A percentile compares a stretch with the other conserved stretches of the same genome.
phyloP scores from a whole-genome alignment of 2,888 invertebrate genomes.

The Pandemis heparana region DNA sequence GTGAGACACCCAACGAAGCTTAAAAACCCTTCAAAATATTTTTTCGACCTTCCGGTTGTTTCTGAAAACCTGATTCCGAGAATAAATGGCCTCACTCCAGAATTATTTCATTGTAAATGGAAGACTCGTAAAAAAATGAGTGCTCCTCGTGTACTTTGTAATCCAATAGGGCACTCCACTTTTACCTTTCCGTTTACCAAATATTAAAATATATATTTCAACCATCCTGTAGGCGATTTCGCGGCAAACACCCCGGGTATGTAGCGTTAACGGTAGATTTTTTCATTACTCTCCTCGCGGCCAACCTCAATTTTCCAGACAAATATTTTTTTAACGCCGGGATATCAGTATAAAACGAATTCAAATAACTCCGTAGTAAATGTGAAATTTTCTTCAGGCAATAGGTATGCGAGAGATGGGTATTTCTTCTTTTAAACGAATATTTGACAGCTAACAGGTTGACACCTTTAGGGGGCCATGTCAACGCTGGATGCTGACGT shows the following conservation, averaged over 20 bases:
- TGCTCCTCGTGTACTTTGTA: conserved; percentile 6
- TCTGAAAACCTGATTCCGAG: background rate
- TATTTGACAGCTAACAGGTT: conserved; percentile 61
- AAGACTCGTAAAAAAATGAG: conserved; percentile 19
- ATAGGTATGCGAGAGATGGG: conserved; percentile 41
- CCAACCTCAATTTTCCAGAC: conserved; percentile 62
- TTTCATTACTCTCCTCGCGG: conserved; percentile 63
- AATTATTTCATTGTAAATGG: conserved; percentile 19
- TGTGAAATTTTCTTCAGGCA: conserved; percentile 51
- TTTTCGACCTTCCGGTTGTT: background rate
- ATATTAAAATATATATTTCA: conserved; percentile 20
- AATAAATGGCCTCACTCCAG: background rate
- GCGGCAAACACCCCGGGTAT: conserved; percentile 19
- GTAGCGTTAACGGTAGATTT: conserved; percentile 53
- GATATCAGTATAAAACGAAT: conserved; percentile 54
- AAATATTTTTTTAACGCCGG: conserved; percentile 58
- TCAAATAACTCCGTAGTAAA: conserved; percentile 52
- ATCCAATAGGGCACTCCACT: conserved; percentile 20
- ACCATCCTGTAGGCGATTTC: conserved; percentile 15
- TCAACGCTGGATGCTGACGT: conserved; percentile 60
- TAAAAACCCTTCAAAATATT: background rate
- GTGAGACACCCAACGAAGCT: background rate
- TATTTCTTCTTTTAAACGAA: conserved; percentile 65
- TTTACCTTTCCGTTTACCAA: conserved; percentile 16
- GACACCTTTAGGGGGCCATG: conserved; percentile 58